Conservation (phyloP, 2,888 invertebrate genomes). For the Dicranocentrus wangi region DNA sequence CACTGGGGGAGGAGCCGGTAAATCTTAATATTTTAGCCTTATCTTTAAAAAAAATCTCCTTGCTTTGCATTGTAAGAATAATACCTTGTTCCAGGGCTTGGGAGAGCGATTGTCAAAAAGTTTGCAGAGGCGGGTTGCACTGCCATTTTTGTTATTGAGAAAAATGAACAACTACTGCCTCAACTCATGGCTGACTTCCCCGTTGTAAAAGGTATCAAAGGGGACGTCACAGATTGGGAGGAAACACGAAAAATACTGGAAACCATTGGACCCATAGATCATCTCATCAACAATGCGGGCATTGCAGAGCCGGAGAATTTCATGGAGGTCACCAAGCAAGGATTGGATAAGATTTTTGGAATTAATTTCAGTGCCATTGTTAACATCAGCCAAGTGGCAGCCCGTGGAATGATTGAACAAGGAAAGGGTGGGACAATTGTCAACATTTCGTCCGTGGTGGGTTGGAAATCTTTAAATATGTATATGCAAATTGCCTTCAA, state of each 20-base stretch:
- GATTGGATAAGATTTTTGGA: constrained; percentile 38
- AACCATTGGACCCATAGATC: constrained; percentile 42
- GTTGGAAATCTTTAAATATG: background rate
- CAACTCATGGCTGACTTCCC: constrained; percentile 32
- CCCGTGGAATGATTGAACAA: constrained; percentile 38
- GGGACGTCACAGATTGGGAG: constrained; percentile 50
- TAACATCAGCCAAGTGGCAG: constrained; percentile 43
- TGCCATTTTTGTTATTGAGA: constrained; percentile 45
- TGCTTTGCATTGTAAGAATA: too few relatives aligned
- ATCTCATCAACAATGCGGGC: constrained; percentile 59
- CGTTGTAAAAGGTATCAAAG: constrained; percentile 23
- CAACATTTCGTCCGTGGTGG: constrained; percentile 57
- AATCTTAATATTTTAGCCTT: too few relatives aligned
- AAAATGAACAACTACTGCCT: constrained; percentile 17
- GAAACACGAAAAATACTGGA: constrained; percentile 31
- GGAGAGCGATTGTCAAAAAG: constrained; percentile 40
- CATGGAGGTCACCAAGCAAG: background rate
- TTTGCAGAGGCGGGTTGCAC: constrained; percentile 45
- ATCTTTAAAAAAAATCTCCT: too few relatives aligned
- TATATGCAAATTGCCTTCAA: too few relatives aligned
- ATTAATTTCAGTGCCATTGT: constrained; percentile 51
- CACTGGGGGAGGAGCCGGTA: constrained; percentile 57
- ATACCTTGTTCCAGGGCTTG: constrained; percentile 40
- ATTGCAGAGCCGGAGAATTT: background rate
- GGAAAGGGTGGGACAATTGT: constrained; percentile 52